These are phyloP conservation scores for Megalops cyprinoides DNA, from an alignment of 2,797 vertebrate genomes.

Conservation along the genomic window DNA sequence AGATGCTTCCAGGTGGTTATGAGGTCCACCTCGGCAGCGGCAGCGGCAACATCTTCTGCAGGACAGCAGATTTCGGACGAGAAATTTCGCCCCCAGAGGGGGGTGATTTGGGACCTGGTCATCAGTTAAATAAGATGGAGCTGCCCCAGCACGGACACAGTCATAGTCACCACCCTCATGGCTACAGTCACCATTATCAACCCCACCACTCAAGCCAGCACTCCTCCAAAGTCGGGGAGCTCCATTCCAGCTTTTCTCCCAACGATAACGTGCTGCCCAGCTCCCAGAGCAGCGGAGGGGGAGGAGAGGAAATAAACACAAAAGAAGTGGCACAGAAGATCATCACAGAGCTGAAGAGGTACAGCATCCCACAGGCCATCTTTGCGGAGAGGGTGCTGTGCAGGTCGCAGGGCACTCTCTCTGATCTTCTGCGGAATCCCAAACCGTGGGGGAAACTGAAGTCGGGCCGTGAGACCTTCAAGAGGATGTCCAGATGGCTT, in stretches of 20 bases:
- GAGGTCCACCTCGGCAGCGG: slow-evolving; percentile 70
- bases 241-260: slow-evolving; percentile 64
- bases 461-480: slow-evolving; percentile 86
- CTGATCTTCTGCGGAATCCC: slow-evolving; percentile 85
- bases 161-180: slow-evolving; percentile 70
- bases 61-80: slow-evolving; percentile 77
- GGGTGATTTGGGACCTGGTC: slow-evolving; percentile 64
- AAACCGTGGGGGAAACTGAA: slow-evolving; percentile 88
- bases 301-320: slow-evolving; percentile 84
- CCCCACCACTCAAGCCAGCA: slow-evolving; percentile 75
- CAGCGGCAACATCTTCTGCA: slow-evolving; percentile 76
- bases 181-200: slow-evolving; percentile 77
- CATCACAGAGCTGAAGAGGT: slow-evolving; percentile 83
- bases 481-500: slow-evolving; percentile 85
- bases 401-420: slow-evolving; percentile 83
- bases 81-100: slow-evolving; percentile 80
- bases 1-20: slow-evolving; percentile 75
- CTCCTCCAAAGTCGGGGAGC: slow-evolving; percentile 73
- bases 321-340: slow-evolving; percentile 84
- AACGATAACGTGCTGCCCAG: slow-evolving; percentile 66
- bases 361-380: slow-evolving; percentile 87
- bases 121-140: slow-evolving; percentile 80
- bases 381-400: slow-evolving; percentile 84
- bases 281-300: slow-evolving; percentile 57
- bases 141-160: slow-evolving; percentile 68